Evolutionary conservation across 2,888 invertebrate genomes (phyloP).

Genomic region (Heliconius ethilla): DNA sequence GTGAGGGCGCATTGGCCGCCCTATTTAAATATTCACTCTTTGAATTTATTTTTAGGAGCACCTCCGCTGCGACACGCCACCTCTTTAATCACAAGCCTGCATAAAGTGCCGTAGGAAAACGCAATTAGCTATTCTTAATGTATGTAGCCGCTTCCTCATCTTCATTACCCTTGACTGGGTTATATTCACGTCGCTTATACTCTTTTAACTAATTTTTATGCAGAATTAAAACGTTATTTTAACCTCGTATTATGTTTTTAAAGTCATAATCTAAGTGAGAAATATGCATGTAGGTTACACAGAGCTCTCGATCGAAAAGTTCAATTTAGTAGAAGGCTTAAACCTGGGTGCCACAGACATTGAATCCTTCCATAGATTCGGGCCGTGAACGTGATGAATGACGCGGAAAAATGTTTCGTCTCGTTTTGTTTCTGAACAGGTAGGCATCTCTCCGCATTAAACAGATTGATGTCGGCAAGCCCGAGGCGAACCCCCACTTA

Average conservation of each 20-base stretch:
- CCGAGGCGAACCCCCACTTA: slow-evolving; percentile 62
- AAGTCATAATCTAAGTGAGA: not conserved
- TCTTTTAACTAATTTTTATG: slow-evolving; percentile 24
- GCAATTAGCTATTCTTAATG: slow-evolving; percentile 47
- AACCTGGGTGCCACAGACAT: not conserved
- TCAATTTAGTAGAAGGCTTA: slow-evolving; percentile 9
- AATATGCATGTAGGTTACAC: not conserved
- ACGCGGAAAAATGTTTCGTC: slow-evolving; percentile 53
- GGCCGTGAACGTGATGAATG: slow-evolving; percentile 55
- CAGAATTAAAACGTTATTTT: not conserved
- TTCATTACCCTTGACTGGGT: slow-evolving; percentile 39
- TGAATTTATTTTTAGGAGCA: slow-evolving; percentile 56
- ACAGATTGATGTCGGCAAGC: slow-evolving; percentile 67
- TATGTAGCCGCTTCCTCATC: slow-evolving; percentile 40
- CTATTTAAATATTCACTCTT: slow-evolving; percentile 68
- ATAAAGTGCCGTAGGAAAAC: slow-evolving; percentile 46
- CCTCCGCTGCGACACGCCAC: slow-evolving; percentile 48
- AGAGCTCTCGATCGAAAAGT: not conserved
- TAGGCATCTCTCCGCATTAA: slow-evolving; percentile 61
- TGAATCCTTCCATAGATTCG: slow-evolving; percentile 44
- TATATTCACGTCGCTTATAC: slow-evolving; percentile 25
- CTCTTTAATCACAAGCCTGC: slow-evolving; percentile 53
- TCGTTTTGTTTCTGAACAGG: slow-evolving; percentile 49
- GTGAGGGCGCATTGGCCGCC: slow-evolving; percentile 74
- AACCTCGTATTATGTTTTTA: not conserved